A percentile compares a stretch with the other conserved stretches of the same genome.
phyloP scores from a whole-genome alignment of 2,888 invertebrate genomes.

The Deladenus siricidicola region DNA sequence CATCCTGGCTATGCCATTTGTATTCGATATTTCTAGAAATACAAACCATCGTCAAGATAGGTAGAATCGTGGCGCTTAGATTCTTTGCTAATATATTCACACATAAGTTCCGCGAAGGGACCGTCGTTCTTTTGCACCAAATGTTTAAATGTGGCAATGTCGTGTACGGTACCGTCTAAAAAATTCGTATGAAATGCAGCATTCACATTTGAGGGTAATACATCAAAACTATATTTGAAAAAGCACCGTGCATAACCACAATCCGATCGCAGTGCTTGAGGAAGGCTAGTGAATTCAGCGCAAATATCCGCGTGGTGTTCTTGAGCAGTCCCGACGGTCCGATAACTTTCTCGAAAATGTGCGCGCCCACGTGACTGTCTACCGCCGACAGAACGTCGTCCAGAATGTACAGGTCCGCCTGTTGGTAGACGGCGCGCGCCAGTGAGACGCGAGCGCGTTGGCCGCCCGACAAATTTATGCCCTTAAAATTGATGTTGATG shows the following conservation, averaged over 20 bases:
- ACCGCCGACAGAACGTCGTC: conserved; percentile 92
- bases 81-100: conserved; percentile 54
- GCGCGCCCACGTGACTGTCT: conserved; percentile 90
- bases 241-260: conserved; percentile 70
- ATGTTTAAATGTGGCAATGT: conserved; percentile 80
- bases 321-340: conserved; percentile 57
- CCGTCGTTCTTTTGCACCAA: conserved; percentile 72
- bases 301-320: conserved; percentile 73
- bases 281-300: conserved; percentile 88
- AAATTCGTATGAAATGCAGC: neutral
- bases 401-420: conserved; percentile 77
- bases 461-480: no score
- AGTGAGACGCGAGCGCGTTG: no score
- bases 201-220: neutral
- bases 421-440: conserved; percentile 70
- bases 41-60: neutral
- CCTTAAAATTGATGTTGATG: no score
- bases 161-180: conserved; percentile 71
- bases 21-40: neutral
- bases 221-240: no score
- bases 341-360: conserved; percentile 58
- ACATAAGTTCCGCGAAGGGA: conserved; percentile 60
- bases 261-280: conserved; percentile 83
- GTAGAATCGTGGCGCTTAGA: conserved; percentile 14
- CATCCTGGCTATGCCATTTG: no score